Conservation (phyloP, 2,113 vertebrate genomes). For the Leptosomus discolor region DNA sequence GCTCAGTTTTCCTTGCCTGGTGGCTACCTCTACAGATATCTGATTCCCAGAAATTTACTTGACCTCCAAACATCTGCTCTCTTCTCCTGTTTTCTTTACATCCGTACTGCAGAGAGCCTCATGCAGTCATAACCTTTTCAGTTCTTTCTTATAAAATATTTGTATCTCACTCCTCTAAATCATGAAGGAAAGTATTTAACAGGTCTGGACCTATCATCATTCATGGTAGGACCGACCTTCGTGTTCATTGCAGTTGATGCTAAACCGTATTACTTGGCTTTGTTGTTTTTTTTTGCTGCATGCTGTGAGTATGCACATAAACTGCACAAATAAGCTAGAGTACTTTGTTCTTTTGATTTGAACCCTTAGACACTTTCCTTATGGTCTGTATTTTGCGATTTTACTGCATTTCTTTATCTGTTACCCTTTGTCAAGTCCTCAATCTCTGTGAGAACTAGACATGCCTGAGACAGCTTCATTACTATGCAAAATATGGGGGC, state of each 20-base stretch:
- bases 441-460: slow-evolving; percentile 2
- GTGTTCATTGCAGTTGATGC: background rate
- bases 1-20: slow-evolving; percentile 59
- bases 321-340: background rate
- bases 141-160: slow-evolving; percentile 4
- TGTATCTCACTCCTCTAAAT: slow-evolving; percentile 1
- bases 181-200: slow-evolving; percentile 12
- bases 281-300: background rate
- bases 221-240: background rate
- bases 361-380: background rate
- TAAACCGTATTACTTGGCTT: background rate
- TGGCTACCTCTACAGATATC: slow-evolving; percentile 62
- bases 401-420: background rate
- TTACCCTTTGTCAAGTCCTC: background rate
- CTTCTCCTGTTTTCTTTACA: slow-evolving; percentile 11
- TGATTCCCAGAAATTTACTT: slow-evolving; percentile 55
- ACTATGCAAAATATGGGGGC: background rate
- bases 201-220: slow-evolving; percentile 4
- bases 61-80: slow-evolving; percentile 56
- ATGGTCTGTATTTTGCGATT: background rate
- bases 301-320: background rate
- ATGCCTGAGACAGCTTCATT: background rate
- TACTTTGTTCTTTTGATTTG: background rate
- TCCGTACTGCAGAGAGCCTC: background rate
- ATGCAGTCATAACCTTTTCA: slow-evolving; percentile 33